Evolutionary conservation across 2,797 vertebrate species (phyloP), one percentile per base, ranked within the genome.

Genomic region (Danio albolineatus): DNA sequence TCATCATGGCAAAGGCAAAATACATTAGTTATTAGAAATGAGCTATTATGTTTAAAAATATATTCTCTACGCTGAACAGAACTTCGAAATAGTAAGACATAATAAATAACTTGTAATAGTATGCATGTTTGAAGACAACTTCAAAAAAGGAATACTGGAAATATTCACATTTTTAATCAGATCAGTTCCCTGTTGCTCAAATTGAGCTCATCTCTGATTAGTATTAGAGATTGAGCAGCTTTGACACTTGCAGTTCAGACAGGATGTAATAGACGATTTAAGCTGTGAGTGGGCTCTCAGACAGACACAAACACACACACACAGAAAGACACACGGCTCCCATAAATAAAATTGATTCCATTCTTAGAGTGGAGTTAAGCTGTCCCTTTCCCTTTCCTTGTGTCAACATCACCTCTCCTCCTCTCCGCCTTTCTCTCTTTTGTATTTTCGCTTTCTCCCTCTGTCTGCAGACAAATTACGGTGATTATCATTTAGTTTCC

Each of bases 401-500:
- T 89, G 81, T 87, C 86, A 83, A 80, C 41, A 78, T 59, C 79
- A 59, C 38, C 48, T 74, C 71, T 83, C 49, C 56, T 74, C 28
- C 66, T 36, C 78, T 82, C 48, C 13, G 6, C 49, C 65, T 67
- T 13, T 41, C 48, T 28, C 66, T 28, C 41, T 13, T 54, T 21
- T 38, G 43, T 56, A 38, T 14, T 54, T 75, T 66, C 38, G 28
- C 38, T 28, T 49, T 21, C 85, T 85, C 78, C 78, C 82, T 75
- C 62, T 43, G 48, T 88, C 88, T 79, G 88, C 89, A 82, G 85
- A 91, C 88, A 90, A 92, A 92, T 90, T 90, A 90, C 87, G 56
- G 64, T 86, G 85, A 89, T 92, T 89, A 90, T 87, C 89, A 81
- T 86, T 80, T 87, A 80, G 84, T 66, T 17, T 5, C 85, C 90